These are phyloP conservation scores for Periophthalmus magnuspinnatus DNA, from an alignment of 2,797 vertebrate species.

Conservation along the genomic window DNA sequence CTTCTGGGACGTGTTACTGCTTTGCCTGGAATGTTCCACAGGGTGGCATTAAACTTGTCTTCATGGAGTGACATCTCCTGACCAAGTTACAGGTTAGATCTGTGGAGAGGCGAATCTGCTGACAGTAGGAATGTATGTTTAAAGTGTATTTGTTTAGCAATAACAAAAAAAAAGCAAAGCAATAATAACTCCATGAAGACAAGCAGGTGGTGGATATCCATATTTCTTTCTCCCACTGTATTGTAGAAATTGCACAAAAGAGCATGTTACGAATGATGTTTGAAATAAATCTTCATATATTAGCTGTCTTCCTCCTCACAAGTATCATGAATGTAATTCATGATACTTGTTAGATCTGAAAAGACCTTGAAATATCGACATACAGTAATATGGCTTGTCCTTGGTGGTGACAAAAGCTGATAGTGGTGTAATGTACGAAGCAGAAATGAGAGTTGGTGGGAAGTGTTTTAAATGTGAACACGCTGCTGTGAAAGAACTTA, in stretches of 20 bases:
- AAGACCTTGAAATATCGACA: conserved; percentile 10
- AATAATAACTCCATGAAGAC: neutral
- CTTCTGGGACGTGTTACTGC: no score
- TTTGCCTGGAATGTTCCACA: no score
- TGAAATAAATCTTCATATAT: neutral
- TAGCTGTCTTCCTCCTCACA: neutral
- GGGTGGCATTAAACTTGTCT: no score
- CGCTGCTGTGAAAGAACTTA: conserved; percentile 52
- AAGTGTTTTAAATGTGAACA: conserved; percentile 52
- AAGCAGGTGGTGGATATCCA: neutral
- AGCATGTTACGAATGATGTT: neutral
- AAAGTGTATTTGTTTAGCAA: no score
- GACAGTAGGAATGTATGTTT: no score
- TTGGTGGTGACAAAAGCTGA: conserved; percentile 8
- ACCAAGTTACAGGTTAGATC: no score
- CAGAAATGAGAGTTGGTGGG: conserved; percentile 30
- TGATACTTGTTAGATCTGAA: neutral
- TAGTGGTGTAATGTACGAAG: conserved; percentile 18
- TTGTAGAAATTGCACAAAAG: neutral
- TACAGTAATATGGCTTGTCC: neutral
- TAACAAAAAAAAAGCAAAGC: no score
- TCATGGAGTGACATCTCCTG: no score
- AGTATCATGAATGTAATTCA: neutral
- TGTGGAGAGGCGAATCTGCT: no score
- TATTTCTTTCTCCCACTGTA: neutral